Conservation (phyloP, 2,797 vertebrate genomes). For the Gymnodraco acuticeps region DNA sequence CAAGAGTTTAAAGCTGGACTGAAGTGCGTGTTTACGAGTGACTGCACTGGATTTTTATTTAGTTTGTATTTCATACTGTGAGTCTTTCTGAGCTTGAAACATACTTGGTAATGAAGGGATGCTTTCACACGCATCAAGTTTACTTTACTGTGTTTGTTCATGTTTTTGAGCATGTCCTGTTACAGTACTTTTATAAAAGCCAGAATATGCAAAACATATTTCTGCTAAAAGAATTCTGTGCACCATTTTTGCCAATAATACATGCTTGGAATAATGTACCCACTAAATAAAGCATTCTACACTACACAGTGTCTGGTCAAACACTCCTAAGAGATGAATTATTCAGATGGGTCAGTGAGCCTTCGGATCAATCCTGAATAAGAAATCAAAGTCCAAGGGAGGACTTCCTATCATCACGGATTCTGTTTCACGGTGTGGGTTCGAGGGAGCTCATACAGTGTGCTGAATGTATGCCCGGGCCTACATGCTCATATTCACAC, state of each 20-base stretch:
- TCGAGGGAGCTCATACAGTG: conserved; percentile 28
- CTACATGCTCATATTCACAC: conserved; percentile 29
- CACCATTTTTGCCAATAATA: neutral
- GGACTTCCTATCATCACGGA: conserved; percentile 53
- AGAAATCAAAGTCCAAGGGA: conserved; percentile 66
- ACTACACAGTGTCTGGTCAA: conserved; percentile 12
- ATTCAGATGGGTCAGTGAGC: conserved; percentile 60
- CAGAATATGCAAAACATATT: neutral
- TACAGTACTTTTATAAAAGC: neutral
- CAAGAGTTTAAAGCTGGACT: conserved; percentile 32
- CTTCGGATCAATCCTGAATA: conserved; percentile 63
- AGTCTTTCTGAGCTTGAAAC: neutral
- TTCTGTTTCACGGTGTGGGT: conserved; percentile 62
- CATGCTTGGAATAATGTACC: neutral
- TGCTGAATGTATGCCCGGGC: neutral
- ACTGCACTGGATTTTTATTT: neutral
- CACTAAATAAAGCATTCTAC: conserved; percentile 36
- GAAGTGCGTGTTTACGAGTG: neutral
- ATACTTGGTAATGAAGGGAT: neutral
- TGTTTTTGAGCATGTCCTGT: neutral
- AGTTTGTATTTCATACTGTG: neutral
- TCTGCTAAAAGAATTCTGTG: neutral
- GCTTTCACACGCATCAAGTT: neutral
- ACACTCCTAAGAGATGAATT: conserved; percentile 52
- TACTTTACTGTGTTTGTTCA: neutral